Base-by-base conservation (phyloP, 2,797 vertebrate species). In the Neosalanx taihuensis region DNA sequence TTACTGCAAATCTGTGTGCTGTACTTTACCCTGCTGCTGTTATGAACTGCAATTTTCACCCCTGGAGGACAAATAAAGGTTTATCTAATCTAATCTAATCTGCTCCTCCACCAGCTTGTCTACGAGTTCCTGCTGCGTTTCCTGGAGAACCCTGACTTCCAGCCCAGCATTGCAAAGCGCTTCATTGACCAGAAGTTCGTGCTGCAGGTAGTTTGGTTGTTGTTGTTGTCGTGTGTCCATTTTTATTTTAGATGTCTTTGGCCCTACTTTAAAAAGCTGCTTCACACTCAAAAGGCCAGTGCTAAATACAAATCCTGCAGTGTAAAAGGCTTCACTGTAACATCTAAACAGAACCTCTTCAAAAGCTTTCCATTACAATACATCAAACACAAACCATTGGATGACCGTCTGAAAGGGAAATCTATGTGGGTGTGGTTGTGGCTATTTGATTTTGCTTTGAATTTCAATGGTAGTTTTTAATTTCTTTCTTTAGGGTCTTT, bases 81-180 rank as follows among this genome's bases (percentile, higher is more conserved):
- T 26, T 26, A 26, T 26, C 23, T 26, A 26, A 26, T 26, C 23
- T 26, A 26, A 26, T 26, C 23, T 26, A 26, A 26, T 26, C 20
- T 9, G 41, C 46, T 41, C 12, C 2, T 57, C 46, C 20, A 3
- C n/a, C 84, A 99, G 98, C 78, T 99, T 89, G 98, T 98, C 53
- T 99, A 99, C 73, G 98, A 99, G 89, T 99, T 99, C 89, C 94
- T 99, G 79, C 91, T 99, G 84, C 94, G 97, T 76, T 99, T 99
- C 89, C 85, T 99, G 82, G 98, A 99, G 89, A 98, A 96, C 81
- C 96, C 96, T 0, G 97, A 99, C 88, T 99, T 99, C 80, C 97
- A 99, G 83, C 95, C 97, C 67, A 98, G 94, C 88, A 95, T 97
- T 81, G 97, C 97, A 10, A 99, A 99, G 83, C 88, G 96, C 84